Conservation (phyloP, 2,888 invertebrate genomes). For the Brachypalpus laphriformis region DNA sequence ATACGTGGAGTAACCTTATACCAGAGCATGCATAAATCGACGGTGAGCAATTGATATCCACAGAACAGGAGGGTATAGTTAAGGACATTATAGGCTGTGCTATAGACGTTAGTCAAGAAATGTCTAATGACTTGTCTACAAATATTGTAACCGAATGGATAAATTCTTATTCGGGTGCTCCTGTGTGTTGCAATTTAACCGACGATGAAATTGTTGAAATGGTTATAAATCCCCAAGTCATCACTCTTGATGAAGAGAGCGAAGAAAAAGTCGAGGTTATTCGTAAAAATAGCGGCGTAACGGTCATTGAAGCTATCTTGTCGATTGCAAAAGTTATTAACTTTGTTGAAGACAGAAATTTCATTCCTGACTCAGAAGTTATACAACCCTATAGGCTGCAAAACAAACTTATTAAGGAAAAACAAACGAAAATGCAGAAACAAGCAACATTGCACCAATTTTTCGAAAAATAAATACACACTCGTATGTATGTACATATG, state of each 20-base stretch:
- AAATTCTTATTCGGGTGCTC: not conserved
- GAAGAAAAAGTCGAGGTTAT: not conserved
- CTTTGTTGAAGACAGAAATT: not conserved
- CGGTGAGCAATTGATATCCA: too few species aligned
- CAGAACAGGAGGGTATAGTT: too few species aligned
- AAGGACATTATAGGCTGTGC: too few species aligned
- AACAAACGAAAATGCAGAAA: too few species aligned
- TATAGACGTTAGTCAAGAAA: too few species aligned
- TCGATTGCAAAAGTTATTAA: not conserved
- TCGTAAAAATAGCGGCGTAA: not conserved
- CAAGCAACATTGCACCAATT: too few species aligned
- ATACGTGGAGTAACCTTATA: not conserved
- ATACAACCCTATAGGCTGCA: too few species aligned
- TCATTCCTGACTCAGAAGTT: not conserved
- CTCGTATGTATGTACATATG: not conserved
- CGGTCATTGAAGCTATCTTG: not conserved
- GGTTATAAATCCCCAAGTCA: not conserved
- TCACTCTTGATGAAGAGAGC: not conserved
- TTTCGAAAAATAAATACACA: too few species aligned
- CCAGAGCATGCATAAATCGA: not conserved
- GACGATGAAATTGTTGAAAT: not conserved
- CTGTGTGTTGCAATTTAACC: too few species aligned
- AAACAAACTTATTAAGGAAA: too few species aligned
- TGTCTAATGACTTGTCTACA: too few species aligned
- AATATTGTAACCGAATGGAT: too few species aligned